Base-by-base conservation (phyloP, 2,113 vertebrate species). In the Hydropotes inermis region DNA sequence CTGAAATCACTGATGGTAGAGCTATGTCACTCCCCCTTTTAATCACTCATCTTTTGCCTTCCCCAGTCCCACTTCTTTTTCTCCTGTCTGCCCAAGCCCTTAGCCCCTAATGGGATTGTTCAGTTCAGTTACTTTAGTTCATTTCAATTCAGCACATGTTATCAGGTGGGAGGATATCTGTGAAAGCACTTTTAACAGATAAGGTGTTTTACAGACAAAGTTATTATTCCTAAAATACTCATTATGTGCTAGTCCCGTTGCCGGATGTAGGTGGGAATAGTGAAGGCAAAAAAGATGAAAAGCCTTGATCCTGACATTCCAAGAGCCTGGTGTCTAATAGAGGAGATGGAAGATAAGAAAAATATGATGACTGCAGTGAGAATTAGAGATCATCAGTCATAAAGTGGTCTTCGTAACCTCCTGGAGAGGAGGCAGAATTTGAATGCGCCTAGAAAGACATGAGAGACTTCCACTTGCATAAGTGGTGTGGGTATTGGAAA, bases 161-260 rank as follows among this genome's bases (percentile, higher is more conserved):
- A 87, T 45, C 43, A 79, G 86, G 55, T 67, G 50, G 28, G 47
- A 95, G 47, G 16, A 78, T 28, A 12, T 84, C 87, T 87, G n/a
- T 13, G 14, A 79, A 95, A 85, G 61, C 11, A 78, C 55, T 87
- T 60, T 89, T 82, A 89, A 88, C 33, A 95, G 50, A 61, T 23
- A 92, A 97, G 45, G 55, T 61, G 13, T 84, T 90, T 90, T 78
- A 52, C 43, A 96, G 85, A 94, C 74, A 87, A 61, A 94, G n/a
- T 79, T 21, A 54, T 67, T 70, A 89, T 76, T 95, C 67, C 58
- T 45, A 90, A 90, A 88, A 23, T 52, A 36, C 43, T 95, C 76
- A 60, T 50, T 67, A 78, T 86, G n/a, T 39, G 3, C 84, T 91
- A 5, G 58, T 78, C n/a, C 67, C 25, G 90, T 86, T 39, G 21